Base-by-base conservation (phyloP, 2,113 vertebrate species). In the Cyphomyrus plagiostoma region DNA sequence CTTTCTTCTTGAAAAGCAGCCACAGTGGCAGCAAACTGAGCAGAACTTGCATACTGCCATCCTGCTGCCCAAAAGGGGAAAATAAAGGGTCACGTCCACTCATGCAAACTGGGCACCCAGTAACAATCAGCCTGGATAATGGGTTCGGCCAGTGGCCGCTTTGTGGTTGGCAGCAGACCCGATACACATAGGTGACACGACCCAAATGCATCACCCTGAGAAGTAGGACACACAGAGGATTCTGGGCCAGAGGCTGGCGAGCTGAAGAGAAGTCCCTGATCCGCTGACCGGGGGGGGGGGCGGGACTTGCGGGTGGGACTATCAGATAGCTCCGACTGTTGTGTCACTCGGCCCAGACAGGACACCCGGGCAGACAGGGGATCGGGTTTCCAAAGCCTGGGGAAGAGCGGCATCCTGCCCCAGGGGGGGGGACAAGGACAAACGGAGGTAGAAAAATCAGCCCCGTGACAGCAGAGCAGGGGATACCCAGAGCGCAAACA, bases 331-430 rank as follows among this genome's bases (percentile, higher is more conserved):
- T 83, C 17, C 42, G 80, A 46, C 17, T 21, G 80, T 11, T 5
- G 80, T 83, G 80, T 83, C 80, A 45, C 42, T 39, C 80, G 42
- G 80, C 39, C 42, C 80, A 83, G 80, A 83, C 80, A 83, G 80
- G 74, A 80, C 74, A 80, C 74, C 74, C 74, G 11, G 30, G 19
- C 8, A 83, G 39, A 83, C 80, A 35, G 39, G 80, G 15, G 17
- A 46, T 83, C 6, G 35, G 39, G 17, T 83, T 83, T 83, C 80
- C 35, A 46, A 21, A 46, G 35, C 80, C 80, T 17, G 70, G 42
- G 21, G 80, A 42, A 83, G 15, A 83, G 42, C 80, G 7, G 42
- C 80, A 46, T 83, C 80, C 21, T 46, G 35, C 17, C 19, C 42
- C 49, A n/a, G n/a, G n/a, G 15, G 5, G 39, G 21, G 45, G 80